A percentile compares a stretch with the other conserved stretches of the same genome.
Evolutionary conservation across 1,140 invertebrate species (phyloP).

Genomic region (Notospermus geniculatus): DNA sequence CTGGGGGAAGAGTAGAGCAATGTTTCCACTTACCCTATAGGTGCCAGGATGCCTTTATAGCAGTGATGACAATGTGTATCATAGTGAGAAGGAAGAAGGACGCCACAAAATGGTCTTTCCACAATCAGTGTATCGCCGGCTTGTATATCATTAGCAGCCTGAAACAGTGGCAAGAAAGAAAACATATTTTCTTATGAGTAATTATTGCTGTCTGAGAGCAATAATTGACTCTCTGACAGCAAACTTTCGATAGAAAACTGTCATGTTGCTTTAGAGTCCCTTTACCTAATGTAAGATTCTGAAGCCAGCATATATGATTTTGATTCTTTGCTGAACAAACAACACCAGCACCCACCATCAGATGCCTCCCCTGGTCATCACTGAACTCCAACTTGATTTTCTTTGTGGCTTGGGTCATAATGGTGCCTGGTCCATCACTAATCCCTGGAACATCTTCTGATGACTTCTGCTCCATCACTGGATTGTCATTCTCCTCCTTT

Average conservation of each 20-base stretch:
- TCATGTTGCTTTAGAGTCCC: no score
- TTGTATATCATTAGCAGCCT: slow-evolving; percentile 65
- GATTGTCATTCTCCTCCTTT: neutral
- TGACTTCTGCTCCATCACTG: neutral
- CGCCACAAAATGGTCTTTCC: slow-evolving; percentile 73
- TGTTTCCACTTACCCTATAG: slow-evolving; percentile 35
- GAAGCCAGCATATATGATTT: no score
- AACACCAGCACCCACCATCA: slow-evolving; percentile 61
- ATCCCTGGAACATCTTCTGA: slow-evolving; percentile 2
- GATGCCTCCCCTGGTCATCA: slow-evolving; percentile 61
- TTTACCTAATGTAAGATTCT: no score
- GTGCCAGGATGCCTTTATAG: slow-evolving; percentile 47
- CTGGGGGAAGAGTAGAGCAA: neutral
- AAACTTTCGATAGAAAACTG: no score
- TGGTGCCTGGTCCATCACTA: slow-evolving; percentile 23
- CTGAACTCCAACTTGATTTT: slow-evolving; percentile 32
- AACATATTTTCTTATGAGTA: no score
- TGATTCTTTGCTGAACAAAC: no score
- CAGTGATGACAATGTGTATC: slow-evolving; percentile 81
- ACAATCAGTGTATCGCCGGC: slow-evolving; percentile 74
- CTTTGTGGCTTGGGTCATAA: slow-evolving; percentile 38
- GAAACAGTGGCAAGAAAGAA: no score
- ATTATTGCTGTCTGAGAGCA: no score
- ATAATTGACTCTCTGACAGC: no score
- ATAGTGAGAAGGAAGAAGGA: slow-evolving; percentile 73